A percentile compares a stretch with the other conserved stretches of the same genome.
Evolutionary conservation across 1,140 invertebrate genomes (phyloP).

Genomic region (Pseudobourletiella spinata): DNA sequence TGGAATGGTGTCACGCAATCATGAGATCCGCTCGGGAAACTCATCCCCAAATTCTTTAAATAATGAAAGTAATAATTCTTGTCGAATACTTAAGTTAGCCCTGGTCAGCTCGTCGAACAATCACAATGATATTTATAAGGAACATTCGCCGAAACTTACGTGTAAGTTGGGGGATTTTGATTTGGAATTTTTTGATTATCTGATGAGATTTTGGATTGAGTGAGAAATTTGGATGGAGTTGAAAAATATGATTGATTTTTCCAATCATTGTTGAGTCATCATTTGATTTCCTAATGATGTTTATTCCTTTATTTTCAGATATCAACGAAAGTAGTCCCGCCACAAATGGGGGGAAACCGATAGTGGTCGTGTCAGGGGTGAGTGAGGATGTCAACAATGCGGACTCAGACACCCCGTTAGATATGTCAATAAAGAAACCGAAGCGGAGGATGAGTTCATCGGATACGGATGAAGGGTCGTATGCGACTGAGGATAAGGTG

Average conservation of each 20-base stretch:
- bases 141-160: background rate
- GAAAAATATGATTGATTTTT: no score
- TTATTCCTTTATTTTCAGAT: no score
- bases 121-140: background rate
- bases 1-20: conserved; percentile 4
- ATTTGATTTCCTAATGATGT: no score
- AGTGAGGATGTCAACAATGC: no score
- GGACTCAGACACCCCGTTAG: background rate
- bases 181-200: no score
- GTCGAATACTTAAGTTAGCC: background rate
- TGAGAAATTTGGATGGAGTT: no score
- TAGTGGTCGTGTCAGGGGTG: no score
- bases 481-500: background rate
- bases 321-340: no score
- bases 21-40: background rate
- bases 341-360: no score
- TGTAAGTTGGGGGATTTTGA: background rate
- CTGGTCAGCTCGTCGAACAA: background rate
- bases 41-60: background rate
- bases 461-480: background rate
- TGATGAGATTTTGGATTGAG: no score
- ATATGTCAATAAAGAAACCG: background rate
- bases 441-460: background rate
- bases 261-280: no score
- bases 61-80: background rate